phyloP scores from a whole-genome alignment of 2,113 vertebrate genomes.

The Emydocephalus ijimae region DNA sequence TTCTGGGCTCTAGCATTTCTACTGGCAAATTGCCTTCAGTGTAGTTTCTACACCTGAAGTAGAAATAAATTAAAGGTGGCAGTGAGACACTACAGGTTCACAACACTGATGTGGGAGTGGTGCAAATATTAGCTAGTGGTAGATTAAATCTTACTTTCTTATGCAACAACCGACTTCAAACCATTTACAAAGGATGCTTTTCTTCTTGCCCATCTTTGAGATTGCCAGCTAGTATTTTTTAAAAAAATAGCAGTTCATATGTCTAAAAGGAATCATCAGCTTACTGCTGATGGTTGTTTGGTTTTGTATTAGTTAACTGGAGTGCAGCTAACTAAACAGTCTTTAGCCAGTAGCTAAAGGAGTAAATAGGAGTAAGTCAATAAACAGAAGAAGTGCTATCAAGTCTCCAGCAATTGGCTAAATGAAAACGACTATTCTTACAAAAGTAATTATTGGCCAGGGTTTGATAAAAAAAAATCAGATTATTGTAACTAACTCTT shows the following conservation, averaged over 20 bases:
- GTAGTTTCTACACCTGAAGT: background rate
- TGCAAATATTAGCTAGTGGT: background rate
- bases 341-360: background rate
- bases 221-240: background rate
- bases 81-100: background rate
- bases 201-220: background rate
- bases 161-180: background rate
- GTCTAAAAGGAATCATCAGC: background rate
- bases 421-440: background rate
- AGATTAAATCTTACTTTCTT: background rate
- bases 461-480: background rate
- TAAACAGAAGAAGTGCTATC: background rate
- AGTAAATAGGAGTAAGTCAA: background rate
- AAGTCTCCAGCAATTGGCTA: background rate
- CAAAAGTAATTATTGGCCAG: background rate
- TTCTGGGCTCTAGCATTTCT: background rate
- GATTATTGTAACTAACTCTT: background rate
- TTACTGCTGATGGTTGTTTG: background rate
- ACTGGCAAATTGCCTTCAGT: background rate
- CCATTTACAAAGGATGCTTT: background rate
- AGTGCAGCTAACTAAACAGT: background rate
- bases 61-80: background rate
- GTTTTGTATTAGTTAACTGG: background rate
- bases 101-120: background rate
- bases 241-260: background rate